phyloP scores from a whole-genome alignment of 2,888 invertebrate genomes.

The Mesoligia furuncula region DNA sequence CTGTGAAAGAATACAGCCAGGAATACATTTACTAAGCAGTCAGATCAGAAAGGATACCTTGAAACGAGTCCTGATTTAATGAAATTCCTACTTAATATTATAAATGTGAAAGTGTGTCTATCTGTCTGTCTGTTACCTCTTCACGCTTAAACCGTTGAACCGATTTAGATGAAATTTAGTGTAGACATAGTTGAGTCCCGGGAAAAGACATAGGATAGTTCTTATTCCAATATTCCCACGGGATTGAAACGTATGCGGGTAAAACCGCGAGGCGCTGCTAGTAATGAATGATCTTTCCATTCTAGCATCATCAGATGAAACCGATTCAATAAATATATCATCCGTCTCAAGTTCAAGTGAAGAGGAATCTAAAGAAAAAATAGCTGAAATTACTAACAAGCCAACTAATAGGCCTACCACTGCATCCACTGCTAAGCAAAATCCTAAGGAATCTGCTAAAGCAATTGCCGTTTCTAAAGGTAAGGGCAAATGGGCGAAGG shows the following conservation, averaged over 20 bases:
- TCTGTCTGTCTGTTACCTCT: too few species aligned
- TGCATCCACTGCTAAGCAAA: slow-evolving; percentile 41
- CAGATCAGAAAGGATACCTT: background rate
- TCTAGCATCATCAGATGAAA: slow-evolving; percentile 79
- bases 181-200: too few species aligned
- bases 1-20: background rate
- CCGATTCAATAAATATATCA: slow-evolving; percentile 74
- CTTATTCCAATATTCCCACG: too few species aligned
- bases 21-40: background rate
- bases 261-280: too few species aligned
- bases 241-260: too few species aligned
- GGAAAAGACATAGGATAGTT: too few species aligned
- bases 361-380: slow-evolving; percentile 64
- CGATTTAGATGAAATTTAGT: too few species aligned
- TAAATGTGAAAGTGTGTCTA: too few species aligned
- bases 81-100: too few species aligned
- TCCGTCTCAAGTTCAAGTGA: slow-evolving; percentile 70
- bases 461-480: slow-evolving; percentile 11
- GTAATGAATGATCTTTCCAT: slow-evolving; percentile 17
- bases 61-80: background rate
- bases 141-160: too few species aligned
- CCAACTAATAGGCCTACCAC: slow-evolving; percentile 59
- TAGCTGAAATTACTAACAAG: slow-evolving; percentile 46
- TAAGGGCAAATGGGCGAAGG: slow-evolving; percentile 29
- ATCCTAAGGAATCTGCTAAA: slow-evolving; percentile 23